These are phyloP conservation scores for Bradysia coprophila DNA, from an alignment of 1,140 invertebrate species.

Conservation along the genomic window DNA sequence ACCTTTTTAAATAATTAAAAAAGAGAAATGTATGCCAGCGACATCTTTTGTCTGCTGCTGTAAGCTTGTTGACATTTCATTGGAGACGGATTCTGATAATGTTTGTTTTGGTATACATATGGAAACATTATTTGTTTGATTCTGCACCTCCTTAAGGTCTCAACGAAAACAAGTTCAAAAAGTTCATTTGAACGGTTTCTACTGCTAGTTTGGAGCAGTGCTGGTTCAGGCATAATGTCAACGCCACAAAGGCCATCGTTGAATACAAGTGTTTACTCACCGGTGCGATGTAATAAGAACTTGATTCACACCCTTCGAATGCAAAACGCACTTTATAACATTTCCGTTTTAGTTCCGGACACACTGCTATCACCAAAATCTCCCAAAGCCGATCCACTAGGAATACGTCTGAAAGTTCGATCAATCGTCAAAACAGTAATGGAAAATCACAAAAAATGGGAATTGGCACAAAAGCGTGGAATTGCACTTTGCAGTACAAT, in stretches of 20 bases:
- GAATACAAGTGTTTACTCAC: neutral
- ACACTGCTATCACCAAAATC: neutral
- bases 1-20: too few relatives aligned
- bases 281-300: neutral
- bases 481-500: constrained; percentile 13
- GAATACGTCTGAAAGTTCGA: constrained; percentile 2
- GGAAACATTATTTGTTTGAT: too few relatives aligned
- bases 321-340: neutral
- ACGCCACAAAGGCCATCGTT: neutral
- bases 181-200: too few relatives aligned
- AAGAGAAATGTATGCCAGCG: too few relatives aligned
- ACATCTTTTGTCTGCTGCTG: too few relatives aligned
- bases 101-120: too few relatives aligned
- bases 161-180: too few relatives aligned
- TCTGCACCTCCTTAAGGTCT: too few relatives aligned
- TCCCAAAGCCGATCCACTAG: neutral
- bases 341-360: constrained; percentile 1
- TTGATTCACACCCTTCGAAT: neutral
- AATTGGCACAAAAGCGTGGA: constrained; percentile 16
- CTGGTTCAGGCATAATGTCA: too few relatives aligned
- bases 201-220: too few relatives aligned
- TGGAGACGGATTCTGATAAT: too few relatives aligned
- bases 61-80: too few relatives aligned
- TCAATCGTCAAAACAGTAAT: constrained; percentile 9
- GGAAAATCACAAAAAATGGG: constrained; percentile 16